Conservation (phyloP, 2,113 vertebrate species). For the Peucedramus taeniatus region DNA sequence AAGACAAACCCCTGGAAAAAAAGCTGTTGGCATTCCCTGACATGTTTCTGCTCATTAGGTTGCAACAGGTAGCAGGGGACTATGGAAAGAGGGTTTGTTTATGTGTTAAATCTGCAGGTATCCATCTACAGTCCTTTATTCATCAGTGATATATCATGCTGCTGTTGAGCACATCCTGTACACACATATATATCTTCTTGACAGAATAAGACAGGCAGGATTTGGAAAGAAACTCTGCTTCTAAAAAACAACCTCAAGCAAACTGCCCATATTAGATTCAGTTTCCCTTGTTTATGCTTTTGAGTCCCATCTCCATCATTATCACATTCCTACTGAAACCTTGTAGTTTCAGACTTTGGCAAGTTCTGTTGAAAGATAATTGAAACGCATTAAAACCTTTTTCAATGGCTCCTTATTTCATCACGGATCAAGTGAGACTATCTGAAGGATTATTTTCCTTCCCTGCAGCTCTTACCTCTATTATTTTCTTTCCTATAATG, state of each 20-base stretch:
- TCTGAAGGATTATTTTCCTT: slow-evolving; percentile 13
- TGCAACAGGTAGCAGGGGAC: background rate
- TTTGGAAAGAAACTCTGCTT: slow-evolving; percentile 13
- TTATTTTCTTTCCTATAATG: background rate
- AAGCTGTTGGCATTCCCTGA: background rate
- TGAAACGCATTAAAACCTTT: background rate
- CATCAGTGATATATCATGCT: background rate
- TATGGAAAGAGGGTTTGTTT: background rate
- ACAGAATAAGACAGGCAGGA: background rate
- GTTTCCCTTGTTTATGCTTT: background rate
- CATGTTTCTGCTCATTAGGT: background rate
- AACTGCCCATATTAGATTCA: background rate
- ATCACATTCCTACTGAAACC: slow-evolving; percentile 35
- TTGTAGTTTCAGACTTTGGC: slow-evolving; percentile 35
- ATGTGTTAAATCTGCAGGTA: background rate
- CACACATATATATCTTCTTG: background rate
- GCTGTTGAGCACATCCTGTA: background rate
- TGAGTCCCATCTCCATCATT: slow-evolving; percentile 8
- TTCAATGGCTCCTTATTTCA: slow-evolving; percentile 15
- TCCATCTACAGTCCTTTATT: background rate
- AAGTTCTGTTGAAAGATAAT: slow-evolving; percentile 24
- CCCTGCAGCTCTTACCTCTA: background rate
- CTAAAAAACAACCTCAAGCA: slow-evolving; percentile 27
- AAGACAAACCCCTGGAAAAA: background rate
- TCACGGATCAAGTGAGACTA: slow-evolving; percentile 24